A percentile compares a stretch with the other conserved stretches of the same genome.
Conservation (phyloP, 2,888 invertebrate species). For the Lepetodrilus schrolli region DNA sequence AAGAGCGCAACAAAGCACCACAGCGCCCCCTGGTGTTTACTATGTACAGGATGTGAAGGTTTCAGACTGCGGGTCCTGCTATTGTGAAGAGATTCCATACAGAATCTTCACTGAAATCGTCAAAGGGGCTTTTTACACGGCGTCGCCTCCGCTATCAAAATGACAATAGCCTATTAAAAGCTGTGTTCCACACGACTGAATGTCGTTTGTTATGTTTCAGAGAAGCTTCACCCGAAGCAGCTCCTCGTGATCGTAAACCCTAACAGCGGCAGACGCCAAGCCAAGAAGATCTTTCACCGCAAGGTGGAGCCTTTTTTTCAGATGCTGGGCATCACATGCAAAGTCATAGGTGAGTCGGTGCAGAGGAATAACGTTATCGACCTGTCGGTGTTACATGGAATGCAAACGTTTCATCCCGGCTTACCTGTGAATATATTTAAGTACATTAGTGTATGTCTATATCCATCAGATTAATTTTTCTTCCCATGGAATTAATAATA, state of each 20-base stretch:
- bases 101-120: slow-evolving; percentile 5
- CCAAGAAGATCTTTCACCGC: slow-evolving; percentile 53
- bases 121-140: slow-evolving; percentile 5
- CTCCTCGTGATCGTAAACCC: slow-evolving; percentile 66
- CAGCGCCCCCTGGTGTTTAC: not conserved
- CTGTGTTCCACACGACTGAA: not conserved
- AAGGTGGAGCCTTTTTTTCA: slow-evolving; percentile 58
- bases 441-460: too few relatives aligned
- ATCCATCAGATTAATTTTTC: too few relatives aligned
- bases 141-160: slow-evolving; percentile 9
- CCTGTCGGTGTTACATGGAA: too few relatives aligned
- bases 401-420: too few relatives aligned
- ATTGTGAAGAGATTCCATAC: slow-evolving; percentile 6
- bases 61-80: too few relatives aligned
- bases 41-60: too few relatives aligned
- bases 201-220: slow-evolving; percentile 36
- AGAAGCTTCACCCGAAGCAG: slow-evolving; percentile 45
- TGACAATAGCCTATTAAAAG: slow-evolving; percentile 9
- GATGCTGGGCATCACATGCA: slow-evolving; percentile 50
- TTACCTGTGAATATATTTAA: too few relatives aligned
- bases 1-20: not conserved
- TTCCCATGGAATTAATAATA: too few relatives aligned
- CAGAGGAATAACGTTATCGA: not conserved
- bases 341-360: slow-evolving; percentile 49
- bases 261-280: slow-evolving; percentile 60